Conservation (phyloP, 2,888 invertebrate genomes). For the Watsonalla cultraria region DNA sequence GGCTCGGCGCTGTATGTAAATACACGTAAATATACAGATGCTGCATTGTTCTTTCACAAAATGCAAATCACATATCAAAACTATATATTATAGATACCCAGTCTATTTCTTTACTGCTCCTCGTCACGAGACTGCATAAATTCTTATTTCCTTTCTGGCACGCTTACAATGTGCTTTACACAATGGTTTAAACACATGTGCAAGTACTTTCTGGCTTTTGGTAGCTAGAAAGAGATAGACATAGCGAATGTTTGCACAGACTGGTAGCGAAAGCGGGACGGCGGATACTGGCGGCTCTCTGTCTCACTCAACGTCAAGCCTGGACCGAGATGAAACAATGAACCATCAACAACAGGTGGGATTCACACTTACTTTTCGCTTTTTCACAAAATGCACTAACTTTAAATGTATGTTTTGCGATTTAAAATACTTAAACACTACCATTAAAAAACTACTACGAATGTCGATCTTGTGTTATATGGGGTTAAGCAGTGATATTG, state of each 20-base stretch:
- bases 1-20: no score
- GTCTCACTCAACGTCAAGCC: constrained; percentile 91
- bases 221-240: constrained; percentile 42
- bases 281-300: constrained; percentile 80
- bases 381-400: background rate
- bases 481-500: no score
- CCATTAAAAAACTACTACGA: no score
- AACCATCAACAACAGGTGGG: constrained; percentile 77
- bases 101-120: background rate
- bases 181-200: constrained; percentile 10
- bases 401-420: background rate
- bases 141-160: constrained; percentile 6
- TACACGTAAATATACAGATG: no score
- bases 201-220: constrained; percentile 27
- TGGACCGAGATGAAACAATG: constrained; percentile 89
- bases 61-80: no score
- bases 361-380: constrained; percentile 6
- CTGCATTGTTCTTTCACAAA: no score
- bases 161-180: constrained; percentile 6
- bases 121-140: constrained; percentile 9
- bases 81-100: no score
- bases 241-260: constrained; percentile 55
- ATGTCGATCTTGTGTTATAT: no score
- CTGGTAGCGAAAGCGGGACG: constrained; percentile 78
- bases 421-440: background rate